Evolutionary conservation across 2,797 vertebrate genomes (phyloP).

Genomic region (Chrysolophus pictus): DNA sequence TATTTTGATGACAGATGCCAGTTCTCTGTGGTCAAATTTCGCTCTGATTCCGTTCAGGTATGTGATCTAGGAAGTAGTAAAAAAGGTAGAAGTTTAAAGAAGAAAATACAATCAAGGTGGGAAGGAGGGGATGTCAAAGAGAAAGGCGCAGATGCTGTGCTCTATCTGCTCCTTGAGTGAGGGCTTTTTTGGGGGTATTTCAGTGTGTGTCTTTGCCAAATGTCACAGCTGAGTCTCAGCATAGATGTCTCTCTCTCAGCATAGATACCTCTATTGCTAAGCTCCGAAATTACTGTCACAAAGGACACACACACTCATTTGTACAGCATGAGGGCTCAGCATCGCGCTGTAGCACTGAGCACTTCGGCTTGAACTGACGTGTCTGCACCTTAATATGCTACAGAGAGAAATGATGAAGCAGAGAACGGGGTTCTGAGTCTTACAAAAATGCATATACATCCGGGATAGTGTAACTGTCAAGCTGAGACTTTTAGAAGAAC

Average conservation of each 20-base stretch:
- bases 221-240: background rate
- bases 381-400: background rate
- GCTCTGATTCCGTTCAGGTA: constrained; percentile 62
- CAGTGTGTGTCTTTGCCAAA: background rate
- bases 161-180: background rate
- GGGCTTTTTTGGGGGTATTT: constrained; percentile 11
- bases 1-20: constrained; percentile 68
- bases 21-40: constrained; percentile 25
- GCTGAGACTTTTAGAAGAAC: background rate
- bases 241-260: background rate
- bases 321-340: background rate
- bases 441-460: background rate
- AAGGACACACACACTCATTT: background rate
- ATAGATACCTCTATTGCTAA: background rate
- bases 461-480: background rate
- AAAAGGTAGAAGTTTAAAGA: constrained; percentile 58
- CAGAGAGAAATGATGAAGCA: background rate
- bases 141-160: background rate
- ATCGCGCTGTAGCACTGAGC: background rate
- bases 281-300: background rate
- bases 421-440: background rate
- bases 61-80: constrained; percentile 63
- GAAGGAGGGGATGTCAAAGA: background rate
- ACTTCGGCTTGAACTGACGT: background rate
- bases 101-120: constrained; percentile 11